Percentiles rank a stretch among this genome's conserved stretches.
phyloP scores from a whole-genome alignment of 2,113 vertebrate genomes.

The Romanogobio albipinnatus region DNA sequence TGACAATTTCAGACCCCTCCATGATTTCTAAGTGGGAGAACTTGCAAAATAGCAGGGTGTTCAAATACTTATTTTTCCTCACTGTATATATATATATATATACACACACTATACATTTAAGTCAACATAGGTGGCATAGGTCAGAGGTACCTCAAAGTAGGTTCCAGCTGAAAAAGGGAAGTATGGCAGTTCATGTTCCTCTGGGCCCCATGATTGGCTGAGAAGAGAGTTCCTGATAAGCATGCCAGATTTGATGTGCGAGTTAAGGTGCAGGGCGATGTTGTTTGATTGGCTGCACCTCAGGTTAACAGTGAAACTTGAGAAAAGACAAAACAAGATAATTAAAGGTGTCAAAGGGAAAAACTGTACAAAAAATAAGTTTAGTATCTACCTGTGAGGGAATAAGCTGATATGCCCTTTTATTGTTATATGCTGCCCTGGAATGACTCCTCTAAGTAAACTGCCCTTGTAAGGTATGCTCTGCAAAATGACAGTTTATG shows the following conservation, averaged over 20 bases:
- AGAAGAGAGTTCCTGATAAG: constrained; percentile 94
- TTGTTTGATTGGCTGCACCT: constrained; percentile 80
- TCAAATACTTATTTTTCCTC: too few species aligned
- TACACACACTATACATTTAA: too few species aligned
- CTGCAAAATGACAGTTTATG: constrained; percentile 70
- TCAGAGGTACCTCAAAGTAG: constrained; percentile 90
- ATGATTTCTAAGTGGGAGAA: too few species aligned
- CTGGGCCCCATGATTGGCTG: constrained; percentile 88
- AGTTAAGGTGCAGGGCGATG: constrained; percentile 91
- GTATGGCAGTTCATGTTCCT: constrained; percentile 81
- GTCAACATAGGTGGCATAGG: background rate
- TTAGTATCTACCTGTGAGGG: constrained; percentile 80
- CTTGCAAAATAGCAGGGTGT: too few species aligned
- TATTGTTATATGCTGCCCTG: constrained; percentile 84
- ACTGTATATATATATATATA: too few species aligned
- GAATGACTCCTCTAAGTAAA: constrained; percentile 79
- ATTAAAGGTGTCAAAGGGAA: background rate
- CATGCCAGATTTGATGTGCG: constrained; percentile 81
- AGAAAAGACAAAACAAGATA: background rate
- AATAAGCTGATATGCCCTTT: constrained; percentile 87
- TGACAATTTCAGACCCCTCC: too few species aligned
- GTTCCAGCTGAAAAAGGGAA: constrained; percentile 93
- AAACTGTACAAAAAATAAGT: background rate
- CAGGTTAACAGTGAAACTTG: constrained; percentile 83
- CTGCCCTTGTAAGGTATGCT: constrained; percentile 83